A percentile compares a stretch with the other conserved stretches of the same genome.
phyloP scores from a whole-genome alignment of 64 coral and sea anemone species.

The Actinia equina region DNA sequence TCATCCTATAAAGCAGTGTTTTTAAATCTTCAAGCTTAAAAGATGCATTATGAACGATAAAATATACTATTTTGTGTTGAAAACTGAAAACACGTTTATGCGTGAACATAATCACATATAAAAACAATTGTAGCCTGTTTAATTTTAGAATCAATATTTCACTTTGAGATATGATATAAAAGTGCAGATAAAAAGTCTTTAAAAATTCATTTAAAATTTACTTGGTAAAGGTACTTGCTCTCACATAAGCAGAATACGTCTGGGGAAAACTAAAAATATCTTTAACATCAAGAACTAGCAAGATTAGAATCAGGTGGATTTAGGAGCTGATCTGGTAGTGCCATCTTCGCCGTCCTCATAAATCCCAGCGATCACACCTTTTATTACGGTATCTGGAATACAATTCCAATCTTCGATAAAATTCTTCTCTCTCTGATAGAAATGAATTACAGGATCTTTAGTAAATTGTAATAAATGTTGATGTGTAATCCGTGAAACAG shows the following conservation, averaged over 20 bases:
- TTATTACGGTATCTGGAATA: constrained; percentile 44
- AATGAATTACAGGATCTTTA: constrained; percentile 58
- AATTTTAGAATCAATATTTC: neutral
- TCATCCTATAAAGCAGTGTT: neutral
- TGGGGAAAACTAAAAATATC: neutral
- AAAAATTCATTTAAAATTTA: neutral
- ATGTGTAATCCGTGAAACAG: constrained; percentile 45
- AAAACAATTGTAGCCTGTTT: neutral
- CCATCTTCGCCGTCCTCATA: neutral
- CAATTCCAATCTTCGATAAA: constrained; percentile 4
- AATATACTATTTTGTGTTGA: neutral
- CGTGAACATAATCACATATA: neutral
- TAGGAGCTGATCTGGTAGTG: neutral
- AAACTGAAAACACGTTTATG: neutral
- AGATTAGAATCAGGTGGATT: neutral
- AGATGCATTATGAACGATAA: neutral
- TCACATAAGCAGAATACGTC: neutral
- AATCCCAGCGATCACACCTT: constrained; percentile 30
- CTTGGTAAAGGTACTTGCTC: neutral
- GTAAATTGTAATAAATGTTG: constrained; percentile 79
- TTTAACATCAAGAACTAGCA: neutral
- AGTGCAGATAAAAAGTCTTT: neutral
- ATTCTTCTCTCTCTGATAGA: neutral
- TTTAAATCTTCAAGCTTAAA: neutral
- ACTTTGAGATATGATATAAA: neutral